Conservation (phyloP, 1,140 invertebrate genomes). For the Protaetia brevitarsis region DNA sequence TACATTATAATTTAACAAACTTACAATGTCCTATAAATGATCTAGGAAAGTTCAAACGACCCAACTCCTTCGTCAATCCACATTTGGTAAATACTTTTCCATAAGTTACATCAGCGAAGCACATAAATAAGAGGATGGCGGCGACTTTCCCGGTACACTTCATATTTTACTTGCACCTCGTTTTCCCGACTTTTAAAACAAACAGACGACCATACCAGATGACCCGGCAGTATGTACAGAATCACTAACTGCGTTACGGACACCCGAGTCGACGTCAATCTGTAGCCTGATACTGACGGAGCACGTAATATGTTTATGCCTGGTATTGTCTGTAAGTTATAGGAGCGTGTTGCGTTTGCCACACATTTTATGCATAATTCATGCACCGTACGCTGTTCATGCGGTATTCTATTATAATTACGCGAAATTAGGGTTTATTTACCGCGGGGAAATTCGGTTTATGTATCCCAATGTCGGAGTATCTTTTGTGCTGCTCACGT, state of each 20-base stretch:
- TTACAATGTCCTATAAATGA: slow-evolving; percentile 56
- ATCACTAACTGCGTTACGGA: neutral
- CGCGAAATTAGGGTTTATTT: neutral
- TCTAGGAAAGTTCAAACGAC: slow-evolving; percentile 52
- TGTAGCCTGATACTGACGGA: neutral
- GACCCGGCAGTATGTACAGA: neutral
- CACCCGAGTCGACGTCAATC: neutral
- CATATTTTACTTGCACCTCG: neutral
- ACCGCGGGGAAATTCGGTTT: neutral
- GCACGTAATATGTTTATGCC: neutral
- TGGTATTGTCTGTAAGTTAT: neutral
- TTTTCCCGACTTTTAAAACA: neutral
- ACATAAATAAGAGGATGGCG: neutral
- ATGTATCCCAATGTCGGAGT: too few relatives aligned
- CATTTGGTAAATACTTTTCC: slow-evolving; percentile 54
- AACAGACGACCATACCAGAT: neutral
- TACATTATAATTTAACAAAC: too few relatives aligned
- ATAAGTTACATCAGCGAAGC: slow-evolving; percentile 20
- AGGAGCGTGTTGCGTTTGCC: neutral
- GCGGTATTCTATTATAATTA: neutral
- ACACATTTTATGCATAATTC: slow-evolving; percentile 2
- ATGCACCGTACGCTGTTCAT: neutral
- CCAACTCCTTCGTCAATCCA: slow-evolving; percentile 52
- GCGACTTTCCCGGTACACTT: neutral
- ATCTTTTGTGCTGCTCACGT: too few relatives aligned